A percentile compares a stretch with the other conserved stretches of the same genome.
These are phyloP conservation scores for Trichogramma evanescens DNA, from an alignment of 2,888 invertebrate species.

Conservation along the genomic window DNA sequence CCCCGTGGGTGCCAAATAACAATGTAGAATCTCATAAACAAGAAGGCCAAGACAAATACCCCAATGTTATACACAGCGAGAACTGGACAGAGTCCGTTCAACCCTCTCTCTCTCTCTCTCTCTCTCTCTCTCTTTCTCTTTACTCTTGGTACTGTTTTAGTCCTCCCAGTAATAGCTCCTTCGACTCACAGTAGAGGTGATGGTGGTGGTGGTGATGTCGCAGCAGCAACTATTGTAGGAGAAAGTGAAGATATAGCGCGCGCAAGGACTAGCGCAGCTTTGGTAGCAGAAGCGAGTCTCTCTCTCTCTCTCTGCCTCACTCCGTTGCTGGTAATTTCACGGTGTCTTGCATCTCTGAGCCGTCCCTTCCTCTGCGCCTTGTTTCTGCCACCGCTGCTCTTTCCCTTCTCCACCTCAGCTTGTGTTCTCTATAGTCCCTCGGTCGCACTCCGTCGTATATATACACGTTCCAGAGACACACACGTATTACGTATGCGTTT, in stretches of 20 bases:
- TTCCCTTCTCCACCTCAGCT: constrained; percentile 26
- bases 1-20: constrained; percentile 48
- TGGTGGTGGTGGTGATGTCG: background rate
- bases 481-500: no score
- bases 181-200: background rate
- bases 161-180: no score
- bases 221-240: constrained; percentile 6
- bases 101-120: constrained; percentile 30
- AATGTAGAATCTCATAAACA: constrained; percentile 49
- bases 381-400: constrained; percentile 24
- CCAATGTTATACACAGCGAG: constrained; percentile 30
- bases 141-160: background rate
- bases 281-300: constrained; percentile 19
- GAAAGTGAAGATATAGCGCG: no score
- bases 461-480: background rate
- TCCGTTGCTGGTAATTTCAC: constrained; percentile 54
- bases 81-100: constrained; percentile 48
- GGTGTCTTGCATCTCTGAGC: constrained; percentile 55
- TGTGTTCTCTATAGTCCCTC: constrained; percentile 11
- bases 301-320: constrained; percentile 23
- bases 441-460: background rate
- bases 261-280: background rate
- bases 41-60: constrained; percentile 49
- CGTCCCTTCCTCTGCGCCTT: constrained; percentile 33
- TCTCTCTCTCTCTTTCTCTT: constrained; percentile 25